Percentiles rank a stretch among this genome's conserved stretches.
Conservation (phyloP, 2,113 vertebrate genomes). For the Enhydra lutris region DNA sequence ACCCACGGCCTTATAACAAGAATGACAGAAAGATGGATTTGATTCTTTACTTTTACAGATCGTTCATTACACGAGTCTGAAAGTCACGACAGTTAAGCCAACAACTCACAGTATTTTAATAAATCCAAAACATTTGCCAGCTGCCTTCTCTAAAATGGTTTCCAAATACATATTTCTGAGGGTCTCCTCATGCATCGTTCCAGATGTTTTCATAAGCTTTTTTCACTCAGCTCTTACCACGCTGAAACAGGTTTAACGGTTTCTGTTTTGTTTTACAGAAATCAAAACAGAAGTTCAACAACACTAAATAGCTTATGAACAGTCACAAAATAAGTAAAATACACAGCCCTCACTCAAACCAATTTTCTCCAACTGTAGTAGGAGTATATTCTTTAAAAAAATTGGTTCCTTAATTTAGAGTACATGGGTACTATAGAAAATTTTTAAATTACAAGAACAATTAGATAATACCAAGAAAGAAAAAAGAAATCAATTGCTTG, state of each 20-base stretch:
- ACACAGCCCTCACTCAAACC: neutral
- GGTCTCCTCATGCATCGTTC: neutral
- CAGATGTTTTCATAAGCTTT: neutral
- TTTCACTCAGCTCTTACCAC: neutral
- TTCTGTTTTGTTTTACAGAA: neutral
- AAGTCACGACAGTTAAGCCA: neutral
- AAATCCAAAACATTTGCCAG: neutral
- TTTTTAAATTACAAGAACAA: neutral
- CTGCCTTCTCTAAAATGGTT: neutral
- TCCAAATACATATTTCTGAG: neutral
- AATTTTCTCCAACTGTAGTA: neutral
- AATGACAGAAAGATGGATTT: neutral
- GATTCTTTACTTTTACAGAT: neutral
- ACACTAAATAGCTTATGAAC: neutral
- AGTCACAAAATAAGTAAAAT: conserved; percentile 1
- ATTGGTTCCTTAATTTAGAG: neutral
- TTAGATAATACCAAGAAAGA: neutral
- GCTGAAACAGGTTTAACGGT: neutral
- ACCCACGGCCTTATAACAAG: neutral
- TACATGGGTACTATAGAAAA: neutral
- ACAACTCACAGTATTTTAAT: neutral
- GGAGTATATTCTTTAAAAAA: neutral
- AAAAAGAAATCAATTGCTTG: neutral
- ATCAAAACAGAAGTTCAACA: conserved; percentile 26
- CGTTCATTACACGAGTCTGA: neutral